Conservation (phyloP, 2,797 vertebrate genomes). For the Phrynocephalus vlangalii region DNA sequence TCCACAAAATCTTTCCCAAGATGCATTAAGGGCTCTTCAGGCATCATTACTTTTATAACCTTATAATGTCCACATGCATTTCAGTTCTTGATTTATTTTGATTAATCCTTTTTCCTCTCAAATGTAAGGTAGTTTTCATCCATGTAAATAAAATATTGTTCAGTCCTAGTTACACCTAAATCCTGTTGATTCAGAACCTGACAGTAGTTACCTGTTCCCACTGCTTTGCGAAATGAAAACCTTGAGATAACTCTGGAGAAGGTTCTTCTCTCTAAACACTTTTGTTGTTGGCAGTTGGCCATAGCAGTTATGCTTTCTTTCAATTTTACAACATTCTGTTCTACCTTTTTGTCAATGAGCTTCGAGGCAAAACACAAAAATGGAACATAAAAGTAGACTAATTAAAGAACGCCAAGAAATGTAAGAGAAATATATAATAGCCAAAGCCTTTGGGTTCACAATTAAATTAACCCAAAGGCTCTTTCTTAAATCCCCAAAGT, state of each 20-base stretch:
- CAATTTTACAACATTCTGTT: background rate
- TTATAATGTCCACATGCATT: background rate
- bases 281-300: background rate
- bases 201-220: background rate
- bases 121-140: background rate
- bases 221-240: conserved; percentile 6
- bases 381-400: background rate
- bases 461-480: background rate
- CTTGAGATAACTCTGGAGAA: background rate
- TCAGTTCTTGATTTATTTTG: background rate
- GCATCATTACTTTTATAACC: background rate
- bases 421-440: background rate
- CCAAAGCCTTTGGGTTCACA: background rate
- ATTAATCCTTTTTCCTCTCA: background rate
- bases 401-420: background rate
- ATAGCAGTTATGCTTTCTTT: background rate
- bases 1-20: background rate
- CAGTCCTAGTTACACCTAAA: background rate
- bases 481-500: background rate
- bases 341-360: background rate
- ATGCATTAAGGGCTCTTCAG: background rate
- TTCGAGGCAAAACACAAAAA: background rate
- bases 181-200: background rate
- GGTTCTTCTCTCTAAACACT: background rate
- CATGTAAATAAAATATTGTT: background rate